Base-by-base conservation (phyloP, 2,113 vertebrate species). In the Eulacestoma nigropectus region DNA sequence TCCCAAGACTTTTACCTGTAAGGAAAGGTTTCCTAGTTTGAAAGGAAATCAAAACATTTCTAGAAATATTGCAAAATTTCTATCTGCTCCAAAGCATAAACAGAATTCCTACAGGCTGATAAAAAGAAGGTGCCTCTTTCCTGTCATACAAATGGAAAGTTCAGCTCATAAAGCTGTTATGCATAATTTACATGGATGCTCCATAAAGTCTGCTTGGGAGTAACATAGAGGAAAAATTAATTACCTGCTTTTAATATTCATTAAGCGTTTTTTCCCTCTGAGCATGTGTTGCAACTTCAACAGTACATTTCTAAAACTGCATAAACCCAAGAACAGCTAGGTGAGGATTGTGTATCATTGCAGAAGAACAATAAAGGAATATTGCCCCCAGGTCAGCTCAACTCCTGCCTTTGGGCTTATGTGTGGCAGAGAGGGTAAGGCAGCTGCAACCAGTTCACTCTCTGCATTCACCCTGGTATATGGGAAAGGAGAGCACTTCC, bases 201-300 rank as follows among this genome's bases (percentile, higher is more conserved):
- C 49, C 63, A 46, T 56, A 39, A 70, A 81, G 5, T 16, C 59
- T 94, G 12, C 50, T 68, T 47, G 35, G 64, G 46, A 92, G 41
- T 70, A 90, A 68, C 73, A 83, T 0, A 87, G 83, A 73, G 39
- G 47, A 82, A 89, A 97, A 92, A 89, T 47, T 89, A 92, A 92
- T 79, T 93, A 56, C 11, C 47, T 72, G 21, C 22, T 89, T 95
- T 95, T 82, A 92, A 91, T 93, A 92, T 76, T 89, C 57, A 84
- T 94, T 76, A 93, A 87, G 25, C 4, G 1, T 39, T 82, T 95
- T 81, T 63, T 15, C 35, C 44, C 46, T 63, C 46, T 73, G 46
- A 87, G 33, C 47, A 21, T 29, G 27, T 67, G 55, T 69, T 90
- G 41, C 30, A 79, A 11, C 11, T 95, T 82, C 35, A 81, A 39